These are phyloP conservation scores for Temnothorax ravouxi DNA, from an alignment of 2,888 invertebrate species.

Conservation along the genomic window DNA sequence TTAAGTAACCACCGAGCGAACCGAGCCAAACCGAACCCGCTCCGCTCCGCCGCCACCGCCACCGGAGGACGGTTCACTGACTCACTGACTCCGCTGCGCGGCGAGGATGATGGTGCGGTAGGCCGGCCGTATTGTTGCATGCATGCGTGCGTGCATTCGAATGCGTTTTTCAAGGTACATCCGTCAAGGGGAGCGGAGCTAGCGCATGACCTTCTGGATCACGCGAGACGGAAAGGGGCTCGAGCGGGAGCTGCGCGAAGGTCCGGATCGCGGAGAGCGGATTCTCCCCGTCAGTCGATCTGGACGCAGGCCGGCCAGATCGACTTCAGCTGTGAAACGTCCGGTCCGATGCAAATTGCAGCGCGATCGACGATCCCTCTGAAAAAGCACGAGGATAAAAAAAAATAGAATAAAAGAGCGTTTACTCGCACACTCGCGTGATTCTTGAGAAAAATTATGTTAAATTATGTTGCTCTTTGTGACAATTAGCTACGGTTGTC, in stretches of 20 bases:
- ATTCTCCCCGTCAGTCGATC: neutral
- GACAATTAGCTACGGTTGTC: neutral
- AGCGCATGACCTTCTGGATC: slow-evolving; percentile 48
- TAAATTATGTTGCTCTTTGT: neutral
- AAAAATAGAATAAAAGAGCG: neutral
- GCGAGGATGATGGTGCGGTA: slow-evolving; percentile 36
- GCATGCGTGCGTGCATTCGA: slow-evolving; percentile 40
- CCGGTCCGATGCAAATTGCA: neutral
- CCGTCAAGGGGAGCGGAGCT: slow-evolving; percentile 12
- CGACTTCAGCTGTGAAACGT: neutral
- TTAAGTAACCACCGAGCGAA: slow-evolving; percentile 67
- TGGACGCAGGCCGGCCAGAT: neutral
- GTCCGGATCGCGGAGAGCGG: neutral
- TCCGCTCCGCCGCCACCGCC: neutral
- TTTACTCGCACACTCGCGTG: neutral
- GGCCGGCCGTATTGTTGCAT: slow-evolving; percentile 23
- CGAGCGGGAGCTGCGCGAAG: too few species aligned
- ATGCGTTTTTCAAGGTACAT: slow-evolving; percentile 38
- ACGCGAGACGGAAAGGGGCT: slow-evolving; percentile 5
- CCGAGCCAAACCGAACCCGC: slow-evolving; percentile 11
- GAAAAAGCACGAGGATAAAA: neutral
- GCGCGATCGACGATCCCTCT: neutral
- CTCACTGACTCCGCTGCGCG: slow-evolving; percentile 56
- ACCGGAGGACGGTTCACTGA: slow-evolving; percentile 71
- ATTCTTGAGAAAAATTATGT: neutral